phyloP scores from a whole-genome alignment of 2,113 vertebrate species.

The Centropus bengalensis region DNA sequence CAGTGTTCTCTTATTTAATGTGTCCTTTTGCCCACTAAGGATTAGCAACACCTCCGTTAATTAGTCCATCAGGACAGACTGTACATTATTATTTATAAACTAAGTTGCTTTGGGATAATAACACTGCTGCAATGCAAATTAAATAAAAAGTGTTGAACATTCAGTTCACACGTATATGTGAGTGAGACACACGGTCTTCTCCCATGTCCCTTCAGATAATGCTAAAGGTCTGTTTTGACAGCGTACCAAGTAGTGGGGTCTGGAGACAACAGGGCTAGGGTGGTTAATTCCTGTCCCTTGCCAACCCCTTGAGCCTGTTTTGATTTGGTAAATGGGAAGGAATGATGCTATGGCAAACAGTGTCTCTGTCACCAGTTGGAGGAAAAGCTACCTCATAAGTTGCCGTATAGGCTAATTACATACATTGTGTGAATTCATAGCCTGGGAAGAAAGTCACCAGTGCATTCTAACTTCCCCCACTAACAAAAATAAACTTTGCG shows the following conservation, averaged over 20 bases:
- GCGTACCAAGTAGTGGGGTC: neutral
- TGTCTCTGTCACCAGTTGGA: neutral
- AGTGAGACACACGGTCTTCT: neutral
- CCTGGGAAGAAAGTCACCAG: neutral
- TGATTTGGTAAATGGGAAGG: neutral
- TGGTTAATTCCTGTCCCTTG: neutral
- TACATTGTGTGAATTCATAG: fast-evolving
- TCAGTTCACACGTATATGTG: neutral
- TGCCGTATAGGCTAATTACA: neutral
- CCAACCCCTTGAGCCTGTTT: neutral
- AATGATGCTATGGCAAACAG: neutral
- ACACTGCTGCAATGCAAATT: neutral
- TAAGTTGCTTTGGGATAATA: neutral
- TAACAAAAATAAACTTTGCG: neutral
- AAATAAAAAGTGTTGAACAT: neutral
- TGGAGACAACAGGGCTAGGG: neutral
- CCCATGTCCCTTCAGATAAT: neutral
- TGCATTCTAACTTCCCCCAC: neutral
- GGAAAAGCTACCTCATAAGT: neutral
- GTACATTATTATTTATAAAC: neutral
- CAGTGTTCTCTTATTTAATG: neutral
- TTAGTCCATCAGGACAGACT: neutral
- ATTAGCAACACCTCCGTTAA: neutral
- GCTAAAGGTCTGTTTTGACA: neutral
- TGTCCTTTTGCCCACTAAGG: neutral